phyloP scores from a whole-genome alignment of 2,888 invertebrate genomes.

The Cactoblastis cactorum region DNA sequence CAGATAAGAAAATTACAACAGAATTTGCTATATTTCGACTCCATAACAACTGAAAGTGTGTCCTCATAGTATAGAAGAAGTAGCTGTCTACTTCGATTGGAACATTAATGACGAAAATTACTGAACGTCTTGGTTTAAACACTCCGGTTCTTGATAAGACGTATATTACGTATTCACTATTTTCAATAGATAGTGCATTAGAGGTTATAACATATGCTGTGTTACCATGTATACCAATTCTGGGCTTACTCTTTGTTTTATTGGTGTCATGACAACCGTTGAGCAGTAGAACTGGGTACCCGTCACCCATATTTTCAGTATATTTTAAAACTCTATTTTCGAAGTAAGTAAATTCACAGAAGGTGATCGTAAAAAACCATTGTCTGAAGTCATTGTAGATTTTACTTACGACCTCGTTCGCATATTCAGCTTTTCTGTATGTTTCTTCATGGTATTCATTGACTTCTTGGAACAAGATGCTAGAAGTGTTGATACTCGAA shows the following conservation, averaged over 20 bases:
- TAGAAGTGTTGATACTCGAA: slow-evolving; percentile 28
- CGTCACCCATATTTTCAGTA: slow-evolving; percentile 55
- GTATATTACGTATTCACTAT: slow-evolving; percentile 51
- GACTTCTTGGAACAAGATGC: slow-evolving; percentile 46
- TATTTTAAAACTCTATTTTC: slow-evolving; percentile 67
- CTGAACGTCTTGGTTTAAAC: slow-evolving; percentile 62
- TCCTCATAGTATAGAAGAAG: slow-evolving; percentile 55
- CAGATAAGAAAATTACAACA: slow-evolving; percentile 51
- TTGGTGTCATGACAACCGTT: slow-evolving; percentile 55
- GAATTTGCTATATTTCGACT: slow-evolving; percentile 74
- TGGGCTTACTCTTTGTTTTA: slow-evolving; percentile 52
- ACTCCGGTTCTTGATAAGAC: slow-evolving; percentile 58
- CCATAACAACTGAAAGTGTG: slow-evolving; percentile 73
- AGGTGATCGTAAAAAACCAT: slow-evolving; percentile 68
- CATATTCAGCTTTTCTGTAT: slow-evolving; percentile 47
- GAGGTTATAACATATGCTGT: slow-evolving; percentile 66
- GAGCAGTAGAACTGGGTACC: slow-evolving; percentile 63
- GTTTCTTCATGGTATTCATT: slow-evolving; percentile 50
- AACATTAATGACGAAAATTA: slow-evolving; percentile 60
- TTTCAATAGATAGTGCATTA: slow-evolving; percentile 45
- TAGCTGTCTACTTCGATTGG: slow-evolving; percentile 50
- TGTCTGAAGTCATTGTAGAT: slow-evolving; percentile 62
- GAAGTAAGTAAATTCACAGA: slow-evolving; percentile 69
- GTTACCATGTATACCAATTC: slow-evolving; percentile 58
- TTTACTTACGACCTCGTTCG: slow-evolving; percentile 55